phyloP scores from a whole-genome alignment of 2,797 vertebrate genomes.

The Argyrosomus regius region DNA sequence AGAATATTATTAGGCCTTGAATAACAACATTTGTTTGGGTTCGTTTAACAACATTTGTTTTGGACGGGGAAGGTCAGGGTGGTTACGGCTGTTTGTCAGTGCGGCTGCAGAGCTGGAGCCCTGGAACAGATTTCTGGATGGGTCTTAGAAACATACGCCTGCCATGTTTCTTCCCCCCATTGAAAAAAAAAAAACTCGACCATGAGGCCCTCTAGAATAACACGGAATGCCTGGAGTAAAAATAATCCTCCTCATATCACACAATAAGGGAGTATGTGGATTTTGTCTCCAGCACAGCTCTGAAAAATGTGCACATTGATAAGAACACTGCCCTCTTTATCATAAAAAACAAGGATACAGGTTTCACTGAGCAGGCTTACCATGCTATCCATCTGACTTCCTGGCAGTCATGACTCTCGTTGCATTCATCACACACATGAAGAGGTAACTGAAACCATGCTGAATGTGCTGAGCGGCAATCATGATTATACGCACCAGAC shows the following conservation, averaged over 20 bases:
- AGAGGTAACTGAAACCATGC: constrained; percentile 58
- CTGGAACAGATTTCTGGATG: constrained; percentile 67
- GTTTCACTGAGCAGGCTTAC: constrained; percentile 30
- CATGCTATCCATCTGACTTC: constrained; percentile 46
- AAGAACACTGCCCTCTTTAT: constrained; percentile 65
- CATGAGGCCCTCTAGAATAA: constrained; percentile 73
- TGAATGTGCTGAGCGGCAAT: background rate
- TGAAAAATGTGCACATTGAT: constrained; percentile 72
- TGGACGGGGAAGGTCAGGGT: constrained; percentile 66
- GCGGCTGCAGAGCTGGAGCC: constrained; percentile 42
- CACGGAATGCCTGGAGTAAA: constrained; percentile 62
- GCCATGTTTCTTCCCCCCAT: constrained; percentile 64
- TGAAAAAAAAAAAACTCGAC: constrained; percentile 59
- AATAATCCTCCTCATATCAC: constrained; percentile 65
- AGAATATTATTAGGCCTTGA: constrained; percentile 70
- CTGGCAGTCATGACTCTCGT: constrained; percentile 33
- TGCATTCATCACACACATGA: constrained; percentile 51
- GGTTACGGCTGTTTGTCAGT: constrained; percentile 70
- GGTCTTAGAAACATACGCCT: constrained; percentile 67
- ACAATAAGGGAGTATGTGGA: constrained; percentile 77
- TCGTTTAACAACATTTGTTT: constrained; percentile 77
- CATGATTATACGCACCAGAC: constrained; percentile 16
- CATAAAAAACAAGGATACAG: constrained; percentile 54
- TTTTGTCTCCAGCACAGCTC: constrained; percentile 62
- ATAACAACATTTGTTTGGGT: constrained; percentile 77